Conservation (phyloP, 2,888 invertebrate genomes). For the Dolichopus griseipennis region DNA sequence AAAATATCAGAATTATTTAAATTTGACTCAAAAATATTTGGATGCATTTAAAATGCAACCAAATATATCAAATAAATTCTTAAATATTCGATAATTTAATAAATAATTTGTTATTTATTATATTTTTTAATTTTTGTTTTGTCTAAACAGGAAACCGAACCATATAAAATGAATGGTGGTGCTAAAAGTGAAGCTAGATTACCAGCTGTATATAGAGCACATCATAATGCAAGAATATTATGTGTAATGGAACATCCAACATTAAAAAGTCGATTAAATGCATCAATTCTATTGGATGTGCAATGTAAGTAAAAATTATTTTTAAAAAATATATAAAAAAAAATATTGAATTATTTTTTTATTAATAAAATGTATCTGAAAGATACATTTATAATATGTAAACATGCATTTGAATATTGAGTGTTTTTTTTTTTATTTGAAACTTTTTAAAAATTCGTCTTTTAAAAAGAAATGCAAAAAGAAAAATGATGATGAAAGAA, state of each 20-base stretch:
- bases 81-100: too few species aligned
- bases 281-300: slow-evolving; percentile 42
- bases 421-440: too few species aligned
- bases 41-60: too few species aligned
- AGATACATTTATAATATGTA: not conserved
- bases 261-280: slow-evolving; percentile 42
- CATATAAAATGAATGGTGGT: slow-evolving; percentile 44
- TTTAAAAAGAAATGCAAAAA: too few species aligned
- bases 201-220: slow-evolving; percentile 67
- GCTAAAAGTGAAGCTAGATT: slow-evolving; percentile 58
- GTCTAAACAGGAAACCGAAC: slow-evolving; percentile 36
- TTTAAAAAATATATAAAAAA: not conserved
- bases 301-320: slow-evolving; percentile 37
- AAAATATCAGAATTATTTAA: too few species aligned
- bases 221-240: slow-evolving; percentile 77
- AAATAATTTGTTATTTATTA: too few species aligned
- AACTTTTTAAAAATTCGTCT: too few species aligned
- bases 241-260: slow-evolving; percentile 68
- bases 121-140: slow-evolving; percentile 15
- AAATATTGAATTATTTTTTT: too few species aligned
- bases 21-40: too few species aligned
- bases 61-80: too few species aligned
- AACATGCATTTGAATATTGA: not conserved
- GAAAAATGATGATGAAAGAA: too few species aligned
- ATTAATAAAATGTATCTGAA: not conserved